phyloP scores from a whole-genome alignment of 2,888 invertebrate genomes.

The Aporophyla lueneburgensis region DNA sequence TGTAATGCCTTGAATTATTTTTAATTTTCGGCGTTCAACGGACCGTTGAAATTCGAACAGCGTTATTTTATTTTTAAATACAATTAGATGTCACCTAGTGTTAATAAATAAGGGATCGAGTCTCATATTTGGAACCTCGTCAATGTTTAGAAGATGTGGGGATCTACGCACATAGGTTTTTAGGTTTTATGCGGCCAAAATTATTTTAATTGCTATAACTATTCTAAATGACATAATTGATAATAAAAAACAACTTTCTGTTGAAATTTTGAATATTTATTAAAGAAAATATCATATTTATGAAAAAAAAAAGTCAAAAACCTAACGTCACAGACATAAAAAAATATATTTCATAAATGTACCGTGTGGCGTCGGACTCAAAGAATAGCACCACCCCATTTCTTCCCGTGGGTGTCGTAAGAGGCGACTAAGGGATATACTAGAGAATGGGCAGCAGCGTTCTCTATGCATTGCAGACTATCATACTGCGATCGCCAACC shows the following conservation, averaged over 20 bases:
- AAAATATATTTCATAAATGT: neutral
- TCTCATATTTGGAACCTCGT: neutral
- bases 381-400: too few species aligned
- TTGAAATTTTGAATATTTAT: slow-evolving; percentile 15
- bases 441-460: too few species aligned
- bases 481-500: too few species aligned
- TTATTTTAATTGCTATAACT: neutral
- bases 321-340: neutral
- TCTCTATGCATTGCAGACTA: too few species aligned
- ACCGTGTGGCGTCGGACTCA: too few species aligned
- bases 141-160: neutral
- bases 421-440: too few species aligned
- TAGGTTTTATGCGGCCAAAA: slow-evolving; percentile 17
- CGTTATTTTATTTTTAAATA: neutral
- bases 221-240: neutral
- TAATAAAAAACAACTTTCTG: neutral
- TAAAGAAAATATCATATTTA: slow-evolving; percentile 11
- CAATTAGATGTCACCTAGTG: neutral
- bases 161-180: neutral
- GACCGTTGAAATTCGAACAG: neutral
- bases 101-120: neutral
- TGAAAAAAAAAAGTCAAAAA: slow-evolving; percentile 5
- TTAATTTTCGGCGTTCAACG: neutral
- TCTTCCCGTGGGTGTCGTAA: too few species aligned
- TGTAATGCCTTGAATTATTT: neutral